phyloP scores from a whole-genome alignment of 2,113 vertebrate species.

The Siniperca chuatsi region DNA sequence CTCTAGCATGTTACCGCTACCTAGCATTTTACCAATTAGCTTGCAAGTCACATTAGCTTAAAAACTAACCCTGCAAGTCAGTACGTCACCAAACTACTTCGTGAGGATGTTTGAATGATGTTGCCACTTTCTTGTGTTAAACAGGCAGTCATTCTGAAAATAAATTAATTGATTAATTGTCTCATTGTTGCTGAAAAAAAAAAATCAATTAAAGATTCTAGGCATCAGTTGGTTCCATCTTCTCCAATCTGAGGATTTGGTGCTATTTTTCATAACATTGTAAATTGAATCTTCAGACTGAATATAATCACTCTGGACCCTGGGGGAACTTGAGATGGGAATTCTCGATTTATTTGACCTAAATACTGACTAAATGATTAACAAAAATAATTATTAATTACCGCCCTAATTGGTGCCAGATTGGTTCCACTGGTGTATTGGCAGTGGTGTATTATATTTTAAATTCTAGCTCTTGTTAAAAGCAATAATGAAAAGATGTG shows the following conservation, averaged over 20 bases:
- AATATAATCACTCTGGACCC: conserved; percentile 1
- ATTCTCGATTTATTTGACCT: conserved; percentile 17
- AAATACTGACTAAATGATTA: conserved; percentile 33
- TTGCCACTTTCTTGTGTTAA: neutral
- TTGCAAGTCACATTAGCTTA: too few species aligned
- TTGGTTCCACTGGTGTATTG: conserved; percentile 44
- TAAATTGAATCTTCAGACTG: neutral
- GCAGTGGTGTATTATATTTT: conserved; percentile 1
- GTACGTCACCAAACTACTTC: neutral
- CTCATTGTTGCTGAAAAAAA: neutral
- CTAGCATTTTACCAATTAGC: too few species aligned
- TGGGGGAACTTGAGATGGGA: neutral
- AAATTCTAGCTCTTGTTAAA: conserved; percentile 45
- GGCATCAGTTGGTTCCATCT: neutral
- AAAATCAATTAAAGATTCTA: neutral
- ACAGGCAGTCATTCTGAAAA: neutral
- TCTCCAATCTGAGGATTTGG: neutral
- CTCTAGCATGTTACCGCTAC: neutral
- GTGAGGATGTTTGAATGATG: neutral
- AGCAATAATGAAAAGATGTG: conserved; percentile 29
- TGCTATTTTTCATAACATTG: neutral
- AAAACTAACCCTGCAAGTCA: too few species aligned
- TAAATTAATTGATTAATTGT: neutral
- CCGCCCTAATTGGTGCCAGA: conserved; percentile 28
- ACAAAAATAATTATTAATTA: conserved; percentile 26